phyloP scores from a whole-genome alignment of 2,888 invertebrate genomes.

The Xanthorhoe designata region DNA sequence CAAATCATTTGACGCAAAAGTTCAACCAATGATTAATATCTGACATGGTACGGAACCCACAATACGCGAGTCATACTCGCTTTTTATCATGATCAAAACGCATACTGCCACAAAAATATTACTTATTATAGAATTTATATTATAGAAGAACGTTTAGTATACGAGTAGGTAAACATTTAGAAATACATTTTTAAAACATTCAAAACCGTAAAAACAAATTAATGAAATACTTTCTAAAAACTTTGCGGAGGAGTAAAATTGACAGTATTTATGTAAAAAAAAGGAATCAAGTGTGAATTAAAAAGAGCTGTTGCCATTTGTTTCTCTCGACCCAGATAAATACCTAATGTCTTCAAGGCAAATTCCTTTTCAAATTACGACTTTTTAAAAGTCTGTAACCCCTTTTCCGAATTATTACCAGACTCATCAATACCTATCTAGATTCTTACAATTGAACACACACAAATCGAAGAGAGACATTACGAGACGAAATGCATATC shows the following conservation, averaged over 20 bases:
- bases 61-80: not conserved
- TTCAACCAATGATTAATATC: not conserved
- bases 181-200: not conserved
- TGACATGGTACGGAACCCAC: not conserved
- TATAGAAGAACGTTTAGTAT: not conserved
- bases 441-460: not conserved
- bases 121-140: not conserved
- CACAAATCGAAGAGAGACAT: no score
- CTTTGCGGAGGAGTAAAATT: not conserved
- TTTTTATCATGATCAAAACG: not conserved
- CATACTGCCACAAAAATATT: not conserved
- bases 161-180: not conserved
- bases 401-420: constrained; percentile 3
- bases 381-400: constrained; percentile 11
- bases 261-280: not conserved
- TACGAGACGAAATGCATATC: no score
- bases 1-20: not conserved
- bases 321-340: not conserved
- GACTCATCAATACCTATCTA: constrained; percentile 2
- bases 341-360: not conserved
- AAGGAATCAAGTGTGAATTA: not conserved
- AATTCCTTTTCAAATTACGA: not conserved
- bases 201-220: not conserved
- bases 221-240: not conserved
- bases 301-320: not conserved